phyloP scores from a whole-genome alignment of 2,113 vertebrate species.

The Antechinus flavipes region DNA sequence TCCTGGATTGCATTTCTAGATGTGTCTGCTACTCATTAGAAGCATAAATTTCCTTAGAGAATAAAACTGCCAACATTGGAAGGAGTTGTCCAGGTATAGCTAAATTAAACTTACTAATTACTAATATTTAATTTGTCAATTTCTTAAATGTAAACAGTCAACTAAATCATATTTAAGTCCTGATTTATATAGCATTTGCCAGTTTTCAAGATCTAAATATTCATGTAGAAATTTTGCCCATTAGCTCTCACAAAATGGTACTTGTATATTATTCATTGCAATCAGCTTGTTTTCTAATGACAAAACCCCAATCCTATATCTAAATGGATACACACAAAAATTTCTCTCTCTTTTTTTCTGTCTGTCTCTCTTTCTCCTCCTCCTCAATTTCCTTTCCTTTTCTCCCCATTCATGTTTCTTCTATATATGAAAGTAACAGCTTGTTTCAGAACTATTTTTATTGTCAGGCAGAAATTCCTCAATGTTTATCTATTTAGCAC shows the following conservation, averaged over 20 bases:
- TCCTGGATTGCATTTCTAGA: conserved; percentile 4
- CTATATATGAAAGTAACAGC: not conserved
- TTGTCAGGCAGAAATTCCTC: not conserved
- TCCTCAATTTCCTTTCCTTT: not conserved
- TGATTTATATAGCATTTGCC: not conserved
- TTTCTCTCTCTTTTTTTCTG: no score
- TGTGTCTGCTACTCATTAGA: not conserved
- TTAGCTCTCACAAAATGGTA: not conserved
- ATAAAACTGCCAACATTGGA: not conserved
- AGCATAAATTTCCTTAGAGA: not conserved
- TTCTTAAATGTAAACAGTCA: not conserved
- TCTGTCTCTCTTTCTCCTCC: not conserved
- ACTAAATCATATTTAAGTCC: not conserved
- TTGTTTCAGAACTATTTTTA: not conserved
- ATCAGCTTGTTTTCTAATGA: not conserved
- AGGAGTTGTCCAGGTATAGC: not conserved
- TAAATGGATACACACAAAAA: not conserved
- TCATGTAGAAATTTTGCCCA: not conserved
- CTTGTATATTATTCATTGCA: not conserved
- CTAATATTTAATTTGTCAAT: not conserved
- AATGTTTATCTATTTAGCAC: not conserved
- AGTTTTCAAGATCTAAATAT: not conserved
- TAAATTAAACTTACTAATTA: not conserved
- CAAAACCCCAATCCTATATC: not conserved
- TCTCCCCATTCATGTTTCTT: not conserved